These are phyloP conservation scores for Danionella dracula DNA, from an alignment of 2,797 vertebrate species.

Conservation along the genomic window DNA sequence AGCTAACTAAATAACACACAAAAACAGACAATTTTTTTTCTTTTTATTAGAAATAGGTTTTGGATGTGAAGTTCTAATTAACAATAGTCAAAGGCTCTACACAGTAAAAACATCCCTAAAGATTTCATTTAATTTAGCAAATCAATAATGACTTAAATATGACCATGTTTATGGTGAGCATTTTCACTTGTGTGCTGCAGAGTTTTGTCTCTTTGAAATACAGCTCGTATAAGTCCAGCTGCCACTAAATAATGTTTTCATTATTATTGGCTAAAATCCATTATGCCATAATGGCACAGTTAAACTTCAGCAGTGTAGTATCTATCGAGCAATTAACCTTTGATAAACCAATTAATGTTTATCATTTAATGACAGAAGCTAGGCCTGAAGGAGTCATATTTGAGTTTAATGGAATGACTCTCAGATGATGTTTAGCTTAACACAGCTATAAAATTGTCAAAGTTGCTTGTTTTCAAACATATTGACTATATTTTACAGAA, in stretches of 20 bases:
- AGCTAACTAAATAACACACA: no score
- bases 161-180: conserved; percentile 20
- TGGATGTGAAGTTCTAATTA: no score
- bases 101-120: conserved; percentile 6
- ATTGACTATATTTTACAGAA: conserved; percentile 62
- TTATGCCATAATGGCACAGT: conserved; percentile 68
- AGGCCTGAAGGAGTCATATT: conserved; percentile 64
- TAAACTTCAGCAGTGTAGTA: conserved; percentile 67
- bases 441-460: conserved; percentile 57
- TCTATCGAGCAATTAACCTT: conserved; percentile 76
- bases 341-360: conserved; percentile 77
- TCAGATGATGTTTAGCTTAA: conserved; percentile 60
- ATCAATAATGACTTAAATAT: conserved; percentile 16
- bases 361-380: conserved; percentile 67
- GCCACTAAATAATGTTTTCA: conserved; percentile 54
- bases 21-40: no score
- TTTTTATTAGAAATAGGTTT: no score
- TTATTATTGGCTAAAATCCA: conserved; percentile 57
- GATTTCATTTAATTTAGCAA: conserved; percentile 35
- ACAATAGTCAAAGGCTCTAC: no score
- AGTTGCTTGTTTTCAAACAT: conserved; percentile 46
- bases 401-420: conserved; percentile 63
- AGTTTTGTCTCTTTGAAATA: conserved; percentile 20
- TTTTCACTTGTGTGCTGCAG: conserved; percentile 13
- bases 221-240: conserved; percentile 48